Base-by-base conservation (phyloP, 2,888 invertebrate species). In the Drepana falcataria region DNA sequence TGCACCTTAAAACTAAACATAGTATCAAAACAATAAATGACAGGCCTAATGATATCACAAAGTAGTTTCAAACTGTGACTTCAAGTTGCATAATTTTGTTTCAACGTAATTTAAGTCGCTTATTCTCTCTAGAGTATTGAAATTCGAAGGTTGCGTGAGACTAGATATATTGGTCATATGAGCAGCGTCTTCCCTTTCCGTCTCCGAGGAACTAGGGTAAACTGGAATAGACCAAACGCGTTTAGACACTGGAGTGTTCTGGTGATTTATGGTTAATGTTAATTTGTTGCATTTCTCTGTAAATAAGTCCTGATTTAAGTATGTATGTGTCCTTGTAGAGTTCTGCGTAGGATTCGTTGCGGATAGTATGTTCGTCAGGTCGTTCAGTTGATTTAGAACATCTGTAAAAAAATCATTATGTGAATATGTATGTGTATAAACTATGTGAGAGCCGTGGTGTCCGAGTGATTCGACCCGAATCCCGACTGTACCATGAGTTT, bases 91-190 rank as follows among this genome's bases (percentile, higher is more conserved):
- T 35, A 91, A 58, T 69, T 81, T 91, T 57, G 78, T 83, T 57
- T 91, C 88, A 1, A 91, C 78, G 9, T 83, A 74, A 60, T 91
- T 80, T 34, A 91, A 73, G 64, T 91, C 91, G 49, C 74, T 82
- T n/a, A 91, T 76, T 63, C 91, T 78, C 61, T 91, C 91, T 47
- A 88, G 70, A 4, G 91, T 91, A 2, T 77, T 79, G 1, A 90
- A 75, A 66, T 81, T 78, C 0, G 89, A 87, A 0, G 81, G 83
- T 40, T 75, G 77, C 0, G 84, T 79, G 2, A 71, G 54, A 59
- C 81, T 79, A 0, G 72, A 69, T 2, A 51, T 34, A 35, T 58
- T 65, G 2, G 62, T 49, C 1, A 63, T 62, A 1, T 59, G 60
- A 1, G 54, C 63, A 48, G 71, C 71, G 4, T 75, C 69, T 48